Percentiles rank a stretch among this genome's conserved stretches.
Conservation (phyloP, 2,888 invertebrate genomes). For the Latrodectus elegans region DNA sequence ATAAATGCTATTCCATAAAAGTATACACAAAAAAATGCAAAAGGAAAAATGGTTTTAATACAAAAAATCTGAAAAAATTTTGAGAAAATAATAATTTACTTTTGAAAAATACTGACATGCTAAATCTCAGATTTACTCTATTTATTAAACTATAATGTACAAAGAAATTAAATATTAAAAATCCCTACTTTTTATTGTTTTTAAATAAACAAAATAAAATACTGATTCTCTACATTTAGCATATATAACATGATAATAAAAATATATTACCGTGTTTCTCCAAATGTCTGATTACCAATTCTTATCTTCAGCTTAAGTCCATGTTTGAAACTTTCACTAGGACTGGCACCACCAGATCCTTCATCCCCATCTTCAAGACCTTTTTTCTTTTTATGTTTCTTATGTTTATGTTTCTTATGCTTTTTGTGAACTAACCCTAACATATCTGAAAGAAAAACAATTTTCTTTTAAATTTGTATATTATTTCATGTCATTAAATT, state of each 20-base stretch:
- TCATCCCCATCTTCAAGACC: conserved; percentile 76
- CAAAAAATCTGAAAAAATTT: no score
- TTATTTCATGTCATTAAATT: not conserved
- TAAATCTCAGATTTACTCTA: no score
- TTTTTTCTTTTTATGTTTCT: conserved; percentile 78
- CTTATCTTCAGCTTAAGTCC: conserved; percentile 78
- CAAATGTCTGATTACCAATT: conserved; percentile 74
- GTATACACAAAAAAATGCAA: no score
- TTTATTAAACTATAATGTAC: no score
- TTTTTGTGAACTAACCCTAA: conserved; percentile 76
- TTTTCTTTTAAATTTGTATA: no score
- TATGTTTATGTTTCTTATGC: conserved; percentile 82
- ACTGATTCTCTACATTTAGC: no score
- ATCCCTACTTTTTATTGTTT: not conserved
- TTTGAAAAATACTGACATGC: no score
- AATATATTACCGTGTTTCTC: conserved; percentile 75
- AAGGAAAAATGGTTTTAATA: no score
- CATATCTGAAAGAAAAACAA: conserved; percentile 43
- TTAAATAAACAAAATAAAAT: not conserved
- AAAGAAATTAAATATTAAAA: no score
- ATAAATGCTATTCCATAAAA: no score
- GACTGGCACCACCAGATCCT: conserved; percentile 35
- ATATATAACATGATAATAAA: not conserved
- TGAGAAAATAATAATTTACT: no score
- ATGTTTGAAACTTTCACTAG: conserved; percentile 54